phyloP scores from a whole-genome alignment of 2,888 invertebrate genomes.

The Alentia gelatinosa region DNA sequence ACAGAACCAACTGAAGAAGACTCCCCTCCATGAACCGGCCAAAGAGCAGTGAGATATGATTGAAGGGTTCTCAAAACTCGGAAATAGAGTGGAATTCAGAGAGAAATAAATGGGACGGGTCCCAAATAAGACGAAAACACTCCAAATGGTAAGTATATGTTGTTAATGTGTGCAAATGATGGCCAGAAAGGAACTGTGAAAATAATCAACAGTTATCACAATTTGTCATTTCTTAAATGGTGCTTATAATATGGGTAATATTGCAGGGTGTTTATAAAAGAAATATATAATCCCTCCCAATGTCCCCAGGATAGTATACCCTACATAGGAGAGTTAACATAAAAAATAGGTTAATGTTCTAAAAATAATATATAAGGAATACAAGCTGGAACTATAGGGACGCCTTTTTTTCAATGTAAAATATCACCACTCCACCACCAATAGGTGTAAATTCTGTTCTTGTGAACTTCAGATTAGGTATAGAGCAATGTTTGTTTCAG shows the following conservation, averaged over 20 bases:
- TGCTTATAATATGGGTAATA: not conserved
- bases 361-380: not conserved
- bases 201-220: not conserved
- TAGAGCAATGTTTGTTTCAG: not conserved
- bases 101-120: not conserved
- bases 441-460: not conserved
- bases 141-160: not conserved
- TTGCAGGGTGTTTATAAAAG: not conserved
- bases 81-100: conserved; percentile 29
- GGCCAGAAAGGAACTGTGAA: conserved; percentile 20
- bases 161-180: conserved; percentile 26
- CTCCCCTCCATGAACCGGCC: conserved; percentile 47
- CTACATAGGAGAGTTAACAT: not conserved
- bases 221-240: not conserved
- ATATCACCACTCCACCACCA: not conserved
- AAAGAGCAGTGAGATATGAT: conserved; percentile 46
- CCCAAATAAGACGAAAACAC: conserved; percentile 16
- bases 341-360: not conserved
- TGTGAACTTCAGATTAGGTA: not conserved
- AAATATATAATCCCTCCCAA: not conserved
- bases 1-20: conserved; percentile 47
- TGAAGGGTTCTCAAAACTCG: conserved; percentile 5
- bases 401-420: not conserved
- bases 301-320: not conserved
- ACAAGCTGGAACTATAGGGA: not conserved